Conservation (phyloP, 2,888 invertebrate species). For the Catocala sponsa region DNA sequence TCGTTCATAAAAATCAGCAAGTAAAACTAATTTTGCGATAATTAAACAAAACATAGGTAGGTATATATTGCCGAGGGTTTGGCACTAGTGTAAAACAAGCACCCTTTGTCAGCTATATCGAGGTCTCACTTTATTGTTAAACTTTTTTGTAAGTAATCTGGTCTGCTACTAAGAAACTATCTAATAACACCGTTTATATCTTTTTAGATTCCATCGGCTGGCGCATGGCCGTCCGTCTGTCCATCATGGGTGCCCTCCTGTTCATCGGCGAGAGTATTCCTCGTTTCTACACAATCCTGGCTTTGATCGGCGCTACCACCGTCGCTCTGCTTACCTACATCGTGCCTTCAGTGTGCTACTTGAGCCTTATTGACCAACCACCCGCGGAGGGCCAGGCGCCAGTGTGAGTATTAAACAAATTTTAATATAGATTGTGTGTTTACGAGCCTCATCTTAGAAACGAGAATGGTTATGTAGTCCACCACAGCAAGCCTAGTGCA, state of each 20-base stretch:
- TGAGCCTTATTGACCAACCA: constrained; percentile 86
- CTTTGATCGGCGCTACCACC: constrained; percentile 91
- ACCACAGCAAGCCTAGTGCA: too few species aligned
- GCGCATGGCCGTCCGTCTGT: constrained; percentile 87
- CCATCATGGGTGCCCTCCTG: constrained; percentile 88
- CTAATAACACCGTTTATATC: background rate
- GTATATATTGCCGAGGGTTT: too few species aligned
- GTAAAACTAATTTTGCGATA: too few species aligned
- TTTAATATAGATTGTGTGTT: background rate
- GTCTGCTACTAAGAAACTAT: too few species aligned
- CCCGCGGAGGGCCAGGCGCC: constrained; percentile 63
- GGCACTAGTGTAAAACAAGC: too few species aligned
- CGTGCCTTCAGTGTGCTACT: constrained; percentile 90
- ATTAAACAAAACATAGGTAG: too few species aligned
- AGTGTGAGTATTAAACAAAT: constrained; percentile 57
- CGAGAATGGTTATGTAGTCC: too few species aligned
- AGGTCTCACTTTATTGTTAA: too few species aligned
- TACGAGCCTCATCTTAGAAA: too few species aligned
- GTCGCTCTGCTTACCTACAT: constrained; percentile 91
- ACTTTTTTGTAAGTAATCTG: too few species aligned
- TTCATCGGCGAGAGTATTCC: constrained; percentile 91
- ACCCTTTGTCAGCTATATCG: too few species aligned
- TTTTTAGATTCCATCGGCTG: constrained; percentile 88
- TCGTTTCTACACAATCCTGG: constrained; percentile 90
- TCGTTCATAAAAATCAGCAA: too few species aligned